Base-by-base conservation (phyloP, 2,113 vertebrate genomes). In the Plotosus lineatus region DNA sequence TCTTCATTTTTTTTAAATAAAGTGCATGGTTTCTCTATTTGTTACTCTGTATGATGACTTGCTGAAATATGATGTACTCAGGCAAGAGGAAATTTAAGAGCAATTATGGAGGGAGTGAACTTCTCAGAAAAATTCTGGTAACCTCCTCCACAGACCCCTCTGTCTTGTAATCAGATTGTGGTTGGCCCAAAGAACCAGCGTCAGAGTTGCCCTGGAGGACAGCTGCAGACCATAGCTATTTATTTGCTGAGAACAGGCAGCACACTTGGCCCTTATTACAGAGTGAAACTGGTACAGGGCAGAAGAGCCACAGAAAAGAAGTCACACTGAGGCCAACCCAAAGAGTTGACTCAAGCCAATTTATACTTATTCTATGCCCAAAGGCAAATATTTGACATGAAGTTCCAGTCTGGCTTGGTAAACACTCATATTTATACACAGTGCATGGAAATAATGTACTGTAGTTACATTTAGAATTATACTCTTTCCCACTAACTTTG, bases 151-250 rank as follows among this genome's bases (percentile, higher is more conserved):
- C 89, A 84, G 87, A 84, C 86, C 81, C 68, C 76, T 84, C 88
- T 76, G 75, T 90, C 79, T 86, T 76, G 82, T 86, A 89, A 89
- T 88, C 90, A 89, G 80, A 82, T 82, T 86, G 88, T 46, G 88
- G 90, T 87, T 58, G 74, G 87, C 78, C 86, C 60, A 88, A 83
- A 86, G 80, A 87, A 86, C 82, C 86, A 82, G 51, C 33, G 75
- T 44, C 77, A 46, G 58, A 88, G 87, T 86, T 88, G 87, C 83
- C 84, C 82, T 55, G 75, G 72, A 89, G 85, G 79, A 84, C 86
- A 85, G 80, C 83, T 84, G 83, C 81, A 88, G 81, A 53, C 17
- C 66, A 42, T 23, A 68, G 74, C 77, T 88, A 84, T 90, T 89
- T 88, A 77, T 74, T 87, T 66, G 84, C 79, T 88, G 84, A 82